Conservation (phyloP, 2,797 vertebrate genomes). For the Acanthiza pusilla region DNA sequence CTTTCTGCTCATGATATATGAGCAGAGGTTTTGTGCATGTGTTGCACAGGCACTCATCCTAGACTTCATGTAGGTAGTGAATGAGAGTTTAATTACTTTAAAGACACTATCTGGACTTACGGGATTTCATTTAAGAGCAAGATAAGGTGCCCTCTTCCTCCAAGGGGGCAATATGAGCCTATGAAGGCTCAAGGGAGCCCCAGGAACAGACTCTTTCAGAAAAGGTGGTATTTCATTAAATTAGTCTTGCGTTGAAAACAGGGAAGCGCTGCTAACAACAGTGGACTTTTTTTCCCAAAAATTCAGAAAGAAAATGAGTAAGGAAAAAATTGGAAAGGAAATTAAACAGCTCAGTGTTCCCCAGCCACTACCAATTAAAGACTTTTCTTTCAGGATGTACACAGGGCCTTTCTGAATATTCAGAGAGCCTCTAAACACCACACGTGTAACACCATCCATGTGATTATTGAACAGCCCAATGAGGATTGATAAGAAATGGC, state of each 20-base stretch:
- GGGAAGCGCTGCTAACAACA: not conserved
- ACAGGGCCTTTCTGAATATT: not conserved
- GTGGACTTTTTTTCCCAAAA: not conserved
- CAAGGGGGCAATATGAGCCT: not conserved
- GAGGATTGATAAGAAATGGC: not conserved
- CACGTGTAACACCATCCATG: rapidly evolving
- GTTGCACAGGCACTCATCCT: not conserved
- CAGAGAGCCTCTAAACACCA: not conserved
- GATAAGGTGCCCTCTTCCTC: not conserved
- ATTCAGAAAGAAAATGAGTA: not conserved
- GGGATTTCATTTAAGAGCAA: not conserved
- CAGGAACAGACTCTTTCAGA: not conserved
- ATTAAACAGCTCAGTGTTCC: not conserved
- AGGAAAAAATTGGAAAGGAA: not conserved
- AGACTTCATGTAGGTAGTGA: not conserved
- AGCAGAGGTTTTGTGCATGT: not conserved
- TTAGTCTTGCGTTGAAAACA: not conserved
- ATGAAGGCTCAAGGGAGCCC: not conserved
- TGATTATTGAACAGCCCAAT: not conserved
- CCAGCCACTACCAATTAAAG: not conserved
- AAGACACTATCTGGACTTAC: not conserved
- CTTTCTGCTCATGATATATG: not conserved
- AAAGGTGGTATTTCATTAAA: not conserved
- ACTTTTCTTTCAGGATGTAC: not conserved
- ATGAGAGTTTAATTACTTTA: not conserved